Base-by-base conservation (phyloP, 2,797 vertebrate genomes). In the Yasuhikotakia modesta region DNA sequence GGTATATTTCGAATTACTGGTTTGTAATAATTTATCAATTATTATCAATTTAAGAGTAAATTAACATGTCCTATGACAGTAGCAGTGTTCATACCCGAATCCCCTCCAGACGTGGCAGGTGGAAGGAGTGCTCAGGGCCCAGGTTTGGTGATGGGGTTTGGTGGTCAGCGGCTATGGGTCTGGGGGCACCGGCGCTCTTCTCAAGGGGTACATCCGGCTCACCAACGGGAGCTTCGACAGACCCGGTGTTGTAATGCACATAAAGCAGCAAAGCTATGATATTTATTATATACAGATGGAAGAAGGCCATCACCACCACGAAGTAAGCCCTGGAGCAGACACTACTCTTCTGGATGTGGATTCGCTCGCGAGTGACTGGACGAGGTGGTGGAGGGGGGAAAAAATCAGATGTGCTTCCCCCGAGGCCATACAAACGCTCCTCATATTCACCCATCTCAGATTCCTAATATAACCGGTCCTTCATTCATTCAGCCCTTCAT, bases 261-360 rank as follows among this genome's bases (percentile, higher is more conserved):
- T 97, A 98, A 57, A 98, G 91, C 79, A 98, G 90, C 84, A 98
- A 87, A 35, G 94, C 96, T 84, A 98, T 94, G 3, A 98, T 92
- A 80, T 97, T 98, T 66, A 96, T 87, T 86, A 97, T 96, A 85
- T 98, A 98, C 58, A 98, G 91, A 27, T 96, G 96, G 71, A 96
- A 96, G 79, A 97, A 96, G 7, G 96, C 96, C 96, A 98, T 98
- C 48, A 98, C 94, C 82, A 97, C 96, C 61, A 96, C 92, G 85
- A 98, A 98, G 84, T 98, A 97, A 11, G 96, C 95, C 48, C 96
- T 94, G 32, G 96, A 98, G 87, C 96, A 98, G 70, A 98, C 95
- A 61, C 90, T 95, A 70, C 91, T 93, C 14, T 91, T 93, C 89
- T 94, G 93, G 45, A 94, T 81, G 1, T 90, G 87, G 24, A 92